Base-by-base conservation (phyloP, 1,140 invertebrate genomes). In the Bombyx mandarina region DNA sequence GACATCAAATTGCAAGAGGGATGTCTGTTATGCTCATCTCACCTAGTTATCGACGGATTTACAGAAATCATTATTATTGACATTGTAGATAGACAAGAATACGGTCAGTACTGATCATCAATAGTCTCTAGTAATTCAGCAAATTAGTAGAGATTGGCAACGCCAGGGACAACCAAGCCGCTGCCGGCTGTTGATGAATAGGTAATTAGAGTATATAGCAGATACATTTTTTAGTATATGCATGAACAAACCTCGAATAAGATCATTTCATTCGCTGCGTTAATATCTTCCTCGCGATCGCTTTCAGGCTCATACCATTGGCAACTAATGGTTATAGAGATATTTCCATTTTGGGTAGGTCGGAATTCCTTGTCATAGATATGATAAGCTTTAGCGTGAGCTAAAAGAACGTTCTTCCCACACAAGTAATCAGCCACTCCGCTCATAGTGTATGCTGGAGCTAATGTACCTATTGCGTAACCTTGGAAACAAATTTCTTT, bases 401-500 rank as follows among this genome's bases (percentile, higher is more conserved):
- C 69, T 46, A 71, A n/a, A 26, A 71, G 47, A 8, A 71, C 51
- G 50, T 75, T 66, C 52, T 66, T 71, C 6, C 60, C 53, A 59
- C 69, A 74, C 54, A 88, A 63, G 58, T 91, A 91, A 10, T 88
- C 80, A 0, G 74, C 87, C 35, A 86, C 75, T 10, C 89, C 89
- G 0, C 77, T 67, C 58, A 82, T 81, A 58, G 88, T 82, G 10
- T 79, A 76, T 0, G 73, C 70, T 0, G 89, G 88, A 1, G 88
- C 88, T 65, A 87, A 77, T 22, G 67, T 72, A 50, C 77, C 79
- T 7, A 63, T 63, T 9, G 88, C 86, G 70, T 92, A 92, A 8
- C 89, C 89, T 18, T 76, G 67, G 45, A 85, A 71, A 52, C 90
- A 91, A 10, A 89, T 75, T 53, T 90, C 84, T 67, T 82, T 82